Conservation (phyloP, 1,140 invertebrate species). For the Aphis gossypii region DNA sequence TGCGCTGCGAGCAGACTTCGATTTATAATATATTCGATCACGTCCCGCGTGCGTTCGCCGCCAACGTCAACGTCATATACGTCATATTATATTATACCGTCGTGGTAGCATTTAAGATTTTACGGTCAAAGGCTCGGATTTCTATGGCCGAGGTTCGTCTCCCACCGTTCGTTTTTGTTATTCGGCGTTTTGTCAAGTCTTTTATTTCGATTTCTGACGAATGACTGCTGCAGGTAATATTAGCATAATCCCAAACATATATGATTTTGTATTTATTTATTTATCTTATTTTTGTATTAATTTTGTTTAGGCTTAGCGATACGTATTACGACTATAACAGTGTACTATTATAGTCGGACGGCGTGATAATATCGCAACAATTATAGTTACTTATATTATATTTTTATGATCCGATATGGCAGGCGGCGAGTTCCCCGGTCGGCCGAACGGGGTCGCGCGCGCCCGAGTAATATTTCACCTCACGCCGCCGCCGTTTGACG, state of each 20-base stretch:
- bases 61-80: not conserved
- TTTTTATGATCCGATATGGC: slow-evolving; percentile 16
- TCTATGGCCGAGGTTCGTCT: no score
- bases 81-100: not conserved
- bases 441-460: not conserved
- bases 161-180: no score
- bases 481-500: slow-evolving; percentile 35
- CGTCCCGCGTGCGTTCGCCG: not conserved
- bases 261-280: not conserved
- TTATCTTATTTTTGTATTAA: not conserved
- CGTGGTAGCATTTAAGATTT: not conserved
- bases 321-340: not conserved
- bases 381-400: not conserved
- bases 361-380: not conserved
- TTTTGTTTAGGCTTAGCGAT: not conserved
- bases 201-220: not conserved
- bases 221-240: no score
- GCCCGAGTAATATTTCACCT: slow-evolving; percentile 25
- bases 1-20: not conserved
- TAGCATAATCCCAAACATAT: not conserved
- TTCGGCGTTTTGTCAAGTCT: not conserved
- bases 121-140: no score
- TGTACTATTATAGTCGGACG: not conserved
- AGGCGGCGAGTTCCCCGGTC: not conserved
- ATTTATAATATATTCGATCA: not conserved